Percentiles rank a stretch among this genome's conserved stretches.
Evolutionary conservation across 2,888 invertebrate genomes (phyloP).

Genomic region (Athalia circularis): DNA sequence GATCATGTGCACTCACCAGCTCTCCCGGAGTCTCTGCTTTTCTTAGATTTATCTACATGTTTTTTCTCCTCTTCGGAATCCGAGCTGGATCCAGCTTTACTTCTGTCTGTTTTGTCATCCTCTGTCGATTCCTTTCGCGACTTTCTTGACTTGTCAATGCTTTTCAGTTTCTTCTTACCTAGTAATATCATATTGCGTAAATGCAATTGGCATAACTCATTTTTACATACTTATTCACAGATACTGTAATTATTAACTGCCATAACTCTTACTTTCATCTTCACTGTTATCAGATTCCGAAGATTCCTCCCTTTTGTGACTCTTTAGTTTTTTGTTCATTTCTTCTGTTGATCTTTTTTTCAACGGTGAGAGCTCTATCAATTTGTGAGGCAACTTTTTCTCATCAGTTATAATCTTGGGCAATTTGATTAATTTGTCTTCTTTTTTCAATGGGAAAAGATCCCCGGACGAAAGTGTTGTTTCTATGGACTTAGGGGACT

Average conservation of each 20-base stretch:
- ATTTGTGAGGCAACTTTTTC: constrained; percentile 65
- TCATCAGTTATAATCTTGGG: constrained; percentile 62
- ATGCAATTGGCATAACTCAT: not conserved
- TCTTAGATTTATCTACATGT: constrained; percentile 66
- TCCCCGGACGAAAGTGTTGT: constrained; percentile 61
- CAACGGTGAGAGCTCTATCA: constrained; percentile 55
- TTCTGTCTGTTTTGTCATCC: constrained; percentile 76
- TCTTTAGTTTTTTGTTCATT: constrained; percentile 63
- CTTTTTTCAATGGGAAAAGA: constrained; percentile 68
- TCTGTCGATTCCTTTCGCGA: constrained; percentile 71
- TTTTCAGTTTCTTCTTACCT: constrained; percentile 69
- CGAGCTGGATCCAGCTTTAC: constrained; percentile 76
- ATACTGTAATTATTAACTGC: not conserved
- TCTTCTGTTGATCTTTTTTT: constrained; percentile 64
- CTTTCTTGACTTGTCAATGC: constrained; percentile 66
- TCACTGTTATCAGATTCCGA: constrained; percentile 70
- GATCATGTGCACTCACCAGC: constrained; percentile 56
- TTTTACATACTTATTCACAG: constrained; percentile 2
- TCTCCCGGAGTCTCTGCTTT: constrained; percentile 63
- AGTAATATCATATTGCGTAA: not conserved
- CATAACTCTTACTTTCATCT: constrained; percentile 55
- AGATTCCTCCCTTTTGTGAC: constrained; percentile 68
- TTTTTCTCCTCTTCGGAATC: constrained; percentile 76
- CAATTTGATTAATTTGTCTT: constrained; percentile 64
- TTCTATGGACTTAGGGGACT: constrained; percentile 66